Evolutionary conservation across 2,797 vertebrate genomes (phyloP), one percentile per base, ranked within the genome.

Genomic region (Microchirus variegatus): DNA sequence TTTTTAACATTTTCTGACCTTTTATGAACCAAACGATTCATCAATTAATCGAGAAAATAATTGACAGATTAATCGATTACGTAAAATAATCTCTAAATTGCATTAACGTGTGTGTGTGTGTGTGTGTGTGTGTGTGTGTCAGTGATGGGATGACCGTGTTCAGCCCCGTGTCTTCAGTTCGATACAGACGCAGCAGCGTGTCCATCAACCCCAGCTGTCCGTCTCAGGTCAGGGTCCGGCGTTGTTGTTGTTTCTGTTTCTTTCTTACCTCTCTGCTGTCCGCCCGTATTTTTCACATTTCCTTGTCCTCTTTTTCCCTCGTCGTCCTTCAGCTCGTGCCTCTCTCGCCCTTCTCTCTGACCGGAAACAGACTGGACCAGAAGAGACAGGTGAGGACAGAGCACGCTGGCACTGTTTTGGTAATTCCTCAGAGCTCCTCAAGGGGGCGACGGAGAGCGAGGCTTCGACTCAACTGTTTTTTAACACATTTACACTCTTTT

Each of bases 161-260:
- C 85, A 86, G 86, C 63, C 83, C 92, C 0, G 75, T 81, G 36
- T 86, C 75, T 7, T 91, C 88, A 0, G 87, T 88, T 8, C 90
- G 93, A 1, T 93, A 92, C 80, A 60, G 94, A 42, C 90, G 94
- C 78, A 94, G 92, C 89, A 94, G 93, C 4, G 89, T 93, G 61
- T 94, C 94, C 26, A 89, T 94, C 73, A 93, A 94, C 82, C 92
- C 91, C 57, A 92, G 91, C 86, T 90, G 89, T 49, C 91, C 91
- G 0, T 91, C 90, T 2, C 87, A 90, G 89, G 93, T 93, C 51
- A 60, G 54, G 44, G 46, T 47, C 13, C 53, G 22, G 3, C 3
- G 16, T 10, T n/a, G n/a, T n/a, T n/a, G n/a, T n/a, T n/a, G n/a
- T 45, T 22, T 22, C 5, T 22, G 44, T 8, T 2, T 15, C 3